Evolutionary conservation across 2,888 invertebrate genomes (phyloP), one percentile per base, ranked within the genome.

Genomic region (Resseliella maxima): DNA sequence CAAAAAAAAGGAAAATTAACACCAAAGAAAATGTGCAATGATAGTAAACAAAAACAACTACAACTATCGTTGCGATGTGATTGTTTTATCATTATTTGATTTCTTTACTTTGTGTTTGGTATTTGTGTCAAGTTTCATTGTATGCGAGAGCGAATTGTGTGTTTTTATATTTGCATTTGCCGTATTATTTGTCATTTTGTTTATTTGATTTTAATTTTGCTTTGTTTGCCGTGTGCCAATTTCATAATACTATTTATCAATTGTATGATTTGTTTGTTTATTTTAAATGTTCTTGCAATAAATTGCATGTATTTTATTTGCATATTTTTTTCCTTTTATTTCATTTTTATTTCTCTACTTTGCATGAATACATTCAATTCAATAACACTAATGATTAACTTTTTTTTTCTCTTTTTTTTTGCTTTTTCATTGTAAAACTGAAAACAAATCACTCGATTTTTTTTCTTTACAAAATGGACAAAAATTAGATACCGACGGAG

Each of bases 401-500:
- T 50, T 50, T 50, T 2, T 50, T 50, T 50, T 18, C 46, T 18
- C 46, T 50, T 50, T 18, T 50, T 18, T 18, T 18, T 50, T 18
- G 8, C 46, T 50, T 18, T 41, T 12, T 12, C 41, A 8, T 12
- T n/a, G n/a, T n/a, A n/a, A n/a, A n/a, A n/a, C n/a, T n/a, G n/a
- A n/a, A n/a, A n/a, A n/a, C n/a, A n/a, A n/a, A n/a, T 41, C 41
- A 8, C 41, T 12, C 41, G 41, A 8, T 41, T 12, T 41, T 41
- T 5, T 41, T 12, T 41, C 41, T 5, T 15, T 18, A 18, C 18
- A 50, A 50, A 50, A 50, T 50, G 46, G 45, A 50, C 46, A 50
- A 50, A 50, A 50, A 15, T 50, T 93, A 96, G 96, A 96, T 94
- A 95, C 95, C 95, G 96, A 94, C 94, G 96, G 95, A 94, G 96